Evolutionary conservation across 2,888 invertebrate genomes (phyloP), one percentile per base, ranked within the genome.

Genomic region (Clepsis dumicolana): DNA sequence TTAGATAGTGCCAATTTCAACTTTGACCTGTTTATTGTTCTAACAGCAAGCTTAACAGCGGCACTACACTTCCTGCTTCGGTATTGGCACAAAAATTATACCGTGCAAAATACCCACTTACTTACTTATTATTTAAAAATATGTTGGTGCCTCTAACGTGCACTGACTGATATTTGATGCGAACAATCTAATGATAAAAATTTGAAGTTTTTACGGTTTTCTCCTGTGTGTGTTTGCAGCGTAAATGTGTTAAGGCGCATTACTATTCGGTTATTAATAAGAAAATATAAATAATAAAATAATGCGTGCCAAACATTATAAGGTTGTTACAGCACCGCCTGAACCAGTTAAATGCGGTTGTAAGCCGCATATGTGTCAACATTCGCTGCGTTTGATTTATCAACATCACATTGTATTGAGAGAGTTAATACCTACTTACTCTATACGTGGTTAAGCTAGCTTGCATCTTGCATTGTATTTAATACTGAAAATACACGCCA

Each of bases 391-490:
- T 29, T 66, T 53, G 67, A 72, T 71, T 72, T 72, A 72, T 67
- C 71, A 72, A 72, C 70, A 71, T 59, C 62, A 72, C 76, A 80
- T 80, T 81, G 81, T 81, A 75, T 77, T 70, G 81, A 78, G 81
- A 80, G 75, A 78, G 80, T 81, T n/a, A n/a, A n/a, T n/a, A n/a
- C n/a, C n/a, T 79, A 80, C 77, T 81, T 79, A 80, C 77, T 77
- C 76, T 77, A 78, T 78, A 75, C 71, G 74, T 32, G 25, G 56
- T 27, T 38, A 56, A 67, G 27, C 35, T 21, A 35, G 25, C 41
- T 25, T 61, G 48, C 48, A 21, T 48, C 48, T 48, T 48, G 48
- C 10, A 18, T 21, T n/a, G n/a, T n/a, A n/a, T n/a, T n/a, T 21
- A 12, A 48, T 48, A 12, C 48, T 48, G 21, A 48, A 12, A 18